phyloP scores from a whole-genome alignment of 2,797 vertebrate species.

The Phrynocephalus vlangalii region DNA sequence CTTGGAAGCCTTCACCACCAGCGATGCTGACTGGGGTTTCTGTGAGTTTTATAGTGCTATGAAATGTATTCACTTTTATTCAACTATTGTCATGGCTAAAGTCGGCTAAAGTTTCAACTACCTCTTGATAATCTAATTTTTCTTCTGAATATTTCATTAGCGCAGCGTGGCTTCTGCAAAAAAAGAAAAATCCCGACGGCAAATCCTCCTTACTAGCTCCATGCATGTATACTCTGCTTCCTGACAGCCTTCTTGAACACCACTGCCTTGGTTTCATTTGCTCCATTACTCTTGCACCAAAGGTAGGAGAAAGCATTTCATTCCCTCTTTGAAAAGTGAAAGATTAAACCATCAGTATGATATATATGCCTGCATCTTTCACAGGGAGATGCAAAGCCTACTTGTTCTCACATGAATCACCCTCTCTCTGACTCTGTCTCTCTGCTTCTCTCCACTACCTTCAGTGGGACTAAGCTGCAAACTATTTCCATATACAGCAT shows the following conservation, averaged over 20 bases:
- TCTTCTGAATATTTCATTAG: neutral
- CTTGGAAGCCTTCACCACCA: too few relatives aligned
- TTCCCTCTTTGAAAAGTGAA: conserved; percentile 8
- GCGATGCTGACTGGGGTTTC: neutral
- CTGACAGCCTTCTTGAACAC: neutral
- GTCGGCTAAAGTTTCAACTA: neutral
- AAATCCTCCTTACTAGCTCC: neutral
- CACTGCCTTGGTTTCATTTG: neutral
- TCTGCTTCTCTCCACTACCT: neutral
- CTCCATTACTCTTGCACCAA: conserved; percentile 15
- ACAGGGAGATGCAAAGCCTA: neutral
- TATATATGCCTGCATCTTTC: neutral
- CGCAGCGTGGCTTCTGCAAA: neutral
- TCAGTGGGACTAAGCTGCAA: neutral
- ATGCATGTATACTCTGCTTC: neutral
- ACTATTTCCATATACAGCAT: neutral
- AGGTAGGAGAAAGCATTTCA: conserved; percentile 12
- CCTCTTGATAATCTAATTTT: neutral
- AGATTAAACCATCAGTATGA: neutral
- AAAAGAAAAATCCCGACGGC: neutral
- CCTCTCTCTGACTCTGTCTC: neutral
- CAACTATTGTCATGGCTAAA: too few relatives aligned
- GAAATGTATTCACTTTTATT: too few relatives aligned
- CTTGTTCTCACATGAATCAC: conserved; percentile 6
- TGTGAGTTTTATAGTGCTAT: too few relatives aligned